Conservation (phyloP, 2,888 invertebrate species). For the Drosophila parthenogenetica region DNA sequence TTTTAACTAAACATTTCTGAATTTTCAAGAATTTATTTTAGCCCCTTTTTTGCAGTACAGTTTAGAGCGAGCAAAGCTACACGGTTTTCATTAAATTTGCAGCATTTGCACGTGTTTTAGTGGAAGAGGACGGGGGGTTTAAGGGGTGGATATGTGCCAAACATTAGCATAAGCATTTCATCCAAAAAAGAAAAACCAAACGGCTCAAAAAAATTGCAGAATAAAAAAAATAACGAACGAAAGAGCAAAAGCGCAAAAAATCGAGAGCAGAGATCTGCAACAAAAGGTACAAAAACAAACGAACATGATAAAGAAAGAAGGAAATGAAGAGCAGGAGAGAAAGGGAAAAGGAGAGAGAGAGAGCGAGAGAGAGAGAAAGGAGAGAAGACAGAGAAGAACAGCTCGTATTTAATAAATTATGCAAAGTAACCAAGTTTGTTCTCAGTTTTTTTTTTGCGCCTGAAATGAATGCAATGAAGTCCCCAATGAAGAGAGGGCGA, state of each 20-base stretch:
- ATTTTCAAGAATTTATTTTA: too few relatives aligned
- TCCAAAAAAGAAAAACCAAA: constrained; percentile 38
- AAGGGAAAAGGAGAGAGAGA: not conserved
- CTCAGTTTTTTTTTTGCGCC: constrained; percentile 22
- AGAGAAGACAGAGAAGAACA: not conserved
- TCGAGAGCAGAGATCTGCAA: constrained; percentile 36
- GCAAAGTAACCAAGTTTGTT: constrained; percentile 65
- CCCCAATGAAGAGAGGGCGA: constrained; percentile 18
- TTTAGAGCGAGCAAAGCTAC: constrained; percentile 1
- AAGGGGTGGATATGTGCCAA: constrained; percentile 46
- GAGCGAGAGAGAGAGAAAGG: not conserved
- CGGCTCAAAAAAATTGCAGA: constrained; percentile 16
- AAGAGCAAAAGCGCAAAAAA: constrained; percentile 49
- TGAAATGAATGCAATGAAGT: constrained; percentile 55
- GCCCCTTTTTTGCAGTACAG: too few relatives aligned
- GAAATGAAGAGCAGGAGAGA: not conserved
- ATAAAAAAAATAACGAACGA: constrained; percentile 35
- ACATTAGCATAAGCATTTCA: constrained; percentile 64
- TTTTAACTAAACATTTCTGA: too few relatives aligned
- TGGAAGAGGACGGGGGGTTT: not conserved
- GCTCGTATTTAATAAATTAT: constrained; percentile 70
- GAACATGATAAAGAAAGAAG: constrained; percentile 13
- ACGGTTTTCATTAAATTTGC: constrained; percentile 59
- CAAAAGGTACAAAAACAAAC: constrained; percentile 33
- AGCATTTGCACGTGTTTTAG: constrained; percentile 42